These are phyloP conservation scores for Parasteatoda lunata DNA, from an alignment of 2,888 invertebrate species.

Conservation along the genomic window DNA sequence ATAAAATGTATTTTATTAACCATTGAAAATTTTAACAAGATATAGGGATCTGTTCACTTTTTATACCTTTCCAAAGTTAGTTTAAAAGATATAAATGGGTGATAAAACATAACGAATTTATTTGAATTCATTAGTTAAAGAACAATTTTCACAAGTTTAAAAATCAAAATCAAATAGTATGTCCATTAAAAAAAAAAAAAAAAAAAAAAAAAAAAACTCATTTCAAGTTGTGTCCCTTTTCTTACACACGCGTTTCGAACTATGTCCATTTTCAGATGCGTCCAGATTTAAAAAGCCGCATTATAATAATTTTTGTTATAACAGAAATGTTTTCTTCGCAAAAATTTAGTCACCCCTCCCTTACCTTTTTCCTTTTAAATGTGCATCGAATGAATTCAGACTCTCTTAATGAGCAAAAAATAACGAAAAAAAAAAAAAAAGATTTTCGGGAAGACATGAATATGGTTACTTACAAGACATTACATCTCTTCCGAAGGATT, in stretches of 20 bases:
- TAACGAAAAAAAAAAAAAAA: slow-evolving; percentile 19
- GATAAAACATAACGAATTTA: too few relatives aligned
- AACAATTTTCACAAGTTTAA: too few relatives aligned
- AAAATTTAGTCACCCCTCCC: not conserved
- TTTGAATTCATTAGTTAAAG: too few relatives aligned
- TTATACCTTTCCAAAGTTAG: too few relatives aligned
- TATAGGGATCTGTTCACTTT: too few relatives aligned
- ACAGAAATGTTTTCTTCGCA: not conserved
- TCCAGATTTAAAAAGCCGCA: not conserved
- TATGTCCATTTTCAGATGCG: too few relatives aligned
- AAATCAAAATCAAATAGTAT: too few relatives aligned
- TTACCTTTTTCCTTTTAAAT: not conserved
- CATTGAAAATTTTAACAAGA: too few relatives aligned
- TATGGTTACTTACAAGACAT: slow-evolving; percentile 65
- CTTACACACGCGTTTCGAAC: too few relatives aligned
- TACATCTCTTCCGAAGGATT: slow-evolving; percentile 45
- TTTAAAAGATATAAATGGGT: too few relatives aligned
- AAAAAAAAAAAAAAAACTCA: not conserved
- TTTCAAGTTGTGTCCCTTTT: not conserved
- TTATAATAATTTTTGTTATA: not conserved
- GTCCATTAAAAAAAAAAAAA: not conserved
- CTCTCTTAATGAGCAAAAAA: slow-evolving; percentile 20
- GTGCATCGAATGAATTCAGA: too few relatives aligned
- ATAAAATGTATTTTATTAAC: too few relatives aligned
- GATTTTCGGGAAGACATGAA: slow-evolving; percentile 6